These are phyloP conservation scores for Prionace glauca DNA, from an alignment of 2,797 vertebrate genomes.

Conservation along the genomic window DNA sequence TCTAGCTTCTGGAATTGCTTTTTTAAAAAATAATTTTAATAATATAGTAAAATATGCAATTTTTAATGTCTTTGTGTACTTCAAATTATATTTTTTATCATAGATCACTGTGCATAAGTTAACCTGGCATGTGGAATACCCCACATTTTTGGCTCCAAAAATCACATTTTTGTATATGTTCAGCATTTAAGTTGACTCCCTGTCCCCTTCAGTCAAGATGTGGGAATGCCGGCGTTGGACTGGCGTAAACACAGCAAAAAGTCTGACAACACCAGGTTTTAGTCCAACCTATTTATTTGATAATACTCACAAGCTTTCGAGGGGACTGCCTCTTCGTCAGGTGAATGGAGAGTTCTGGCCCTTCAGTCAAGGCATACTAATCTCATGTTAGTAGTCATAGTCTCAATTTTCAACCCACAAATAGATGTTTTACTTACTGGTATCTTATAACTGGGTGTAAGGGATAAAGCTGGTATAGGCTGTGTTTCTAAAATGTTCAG, in stretches of 20 bases:
- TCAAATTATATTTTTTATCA: background rate
- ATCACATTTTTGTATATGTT: background rate
- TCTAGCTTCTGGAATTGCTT: background rate
- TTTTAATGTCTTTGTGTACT: background rate
- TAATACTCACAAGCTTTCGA: no score
- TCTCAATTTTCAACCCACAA: background rate
- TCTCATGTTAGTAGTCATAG: background rate
- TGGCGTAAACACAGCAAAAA: no score
- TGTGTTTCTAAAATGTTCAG: no score
- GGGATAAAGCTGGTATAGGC: background rate
- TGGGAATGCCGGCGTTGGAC: no score
- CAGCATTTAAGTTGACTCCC: background rate
- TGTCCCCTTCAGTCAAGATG: background rate
- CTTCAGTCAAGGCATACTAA: background rate
- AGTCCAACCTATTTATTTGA: no score
- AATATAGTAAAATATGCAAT: background rate
- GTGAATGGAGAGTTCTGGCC: no score
- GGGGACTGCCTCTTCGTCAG: no score
- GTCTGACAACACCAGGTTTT: no score
- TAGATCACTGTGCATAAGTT: background rate
- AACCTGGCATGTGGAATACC: background rate
- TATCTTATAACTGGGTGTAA: background rate
- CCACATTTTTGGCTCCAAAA: background rate
- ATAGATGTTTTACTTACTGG: background rate
- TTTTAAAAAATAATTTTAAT: background rate